Evolutionary conservation across 1,140 invertebrate genomes (phyloP).

Genomic region (Anadara kagoshimensis): DNA sequence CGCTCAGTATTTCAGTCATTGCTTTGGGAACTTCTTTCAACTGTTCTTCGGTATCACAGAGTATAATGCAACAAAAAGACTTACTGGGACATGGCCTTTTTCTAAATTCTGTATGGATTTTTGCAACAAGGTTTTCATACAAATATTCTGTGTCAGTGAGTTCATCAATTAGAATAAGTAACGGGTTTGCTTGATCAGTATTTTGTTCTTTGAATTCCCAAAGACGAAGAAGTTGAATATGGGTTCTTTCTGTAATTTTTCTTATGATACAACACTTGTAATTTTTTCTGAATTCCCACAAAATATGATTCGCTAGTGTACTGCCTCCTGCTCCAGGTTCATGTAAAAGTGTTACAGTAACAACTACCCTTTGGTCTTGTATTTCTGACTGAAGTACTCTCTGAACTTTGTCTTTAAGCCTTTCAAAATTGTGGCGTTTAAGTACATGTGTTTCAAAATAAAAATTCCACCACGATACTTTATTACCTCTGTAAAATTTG

Average conservation of each 20-base stretch:
- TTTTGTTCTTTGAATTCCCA: constrained; percentile 16
- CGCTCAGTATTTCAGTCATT: neutral
- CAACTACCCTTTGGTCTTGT: constrained; percentile 14
- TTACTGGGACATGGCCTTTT: neutral
- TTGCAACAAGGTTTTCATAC: constrained; percentile 3
- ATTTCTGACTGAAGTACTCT: neutral
- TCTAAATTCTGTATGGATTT: constrained; percentile 19
- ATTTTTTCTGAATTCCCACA: constrained; percentile 27
- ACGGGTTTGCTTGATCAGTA: neutral
- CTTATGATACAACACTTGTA: constrained; percentile 21
- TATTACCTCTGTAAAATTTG: constrained; percentile 27
- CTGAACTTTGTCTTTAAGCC: constrained; percentile 1
- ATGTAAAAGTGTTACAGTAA: constrained; percentile 20
- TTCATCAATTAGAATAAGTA: constrained; percentile 31
- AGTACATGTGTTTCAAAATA: constrained; percentile 30
- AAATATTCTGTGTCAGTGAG: constrained; percentile 9
- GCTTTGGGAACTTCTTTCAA: neutral
- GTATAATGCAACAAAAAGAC: constrained; percentile 23
- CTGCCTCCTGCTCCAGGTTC: constrained; percentile 34
- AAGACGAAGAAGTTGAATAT: constrained; percentile 2
- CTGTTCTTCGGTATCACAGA: constrained; percentile 16
- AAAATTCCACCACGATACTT: constrained; percentile 34
- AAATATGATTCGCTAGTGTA: constrained; percentile 16
- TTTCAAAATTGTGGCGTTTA: constrained; percentile 16
- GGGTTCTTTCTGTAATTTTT: constrained; percentile 24